Conservation (phyloP, 64 coral and sea anemone species). For the Porites lutea region DNA sequence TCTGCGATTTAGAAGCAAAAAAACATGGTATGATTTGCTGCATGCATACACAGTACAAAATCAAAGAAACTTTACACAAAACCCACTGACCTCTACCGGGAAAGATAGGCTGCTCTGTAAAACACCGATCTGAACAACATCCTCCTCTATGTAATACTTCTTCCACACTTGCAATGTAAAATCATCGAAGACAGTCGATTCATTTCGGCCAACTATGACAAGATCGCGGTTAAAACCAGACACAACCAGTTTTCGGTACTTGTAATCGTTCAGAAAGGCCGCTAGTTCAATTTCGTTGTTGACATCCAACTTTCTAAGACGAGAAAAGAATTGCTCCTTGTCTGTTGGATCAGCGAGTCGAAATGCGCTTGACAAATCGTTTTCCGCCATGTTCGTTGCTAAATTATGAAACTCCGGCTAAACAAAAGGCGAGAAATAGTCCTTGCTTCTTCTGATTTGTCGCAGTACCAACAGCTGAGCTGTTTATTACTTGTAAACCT, state of each 20-base stretch:
- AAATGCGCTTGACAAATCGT: slow-evolving; percentile 73
- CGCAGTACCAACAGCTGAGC: not conserved
- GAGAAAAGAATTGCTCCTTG: slow-evolving; percentile 79
- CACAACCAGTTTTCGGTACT: slow-evolving; percentile 80
- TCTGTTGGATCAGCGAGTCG: slow-evolving; percentile 65
- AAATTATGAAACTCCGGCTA: not conserved
- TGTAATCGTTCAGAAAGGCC: slow-evolving; percentile 79
- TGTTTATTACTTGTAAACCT: not conserved
- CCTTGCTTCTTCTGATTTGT: not conserved
- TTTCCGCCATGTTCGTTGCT: slow-evolving; percentile 46
- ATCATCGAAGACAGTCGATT: slow-evolving; percentile 88
- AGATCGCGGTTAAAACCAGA: slow-evolving; percentile 83
- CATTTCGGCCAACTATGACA: slow-evolving; percentile 77
- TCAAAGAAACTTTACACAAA: not conserved
- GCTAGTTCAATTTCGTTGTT: slow-evolving; percentile 57
- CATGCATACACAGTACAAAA: too few relatives aligned
- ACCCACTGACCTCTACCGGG: slow-evolving; percentile 82
- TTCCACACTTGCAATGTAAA: slow-evolving; percentile 89
- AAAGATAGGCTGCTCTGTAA: slow-evolving; percentile 87
- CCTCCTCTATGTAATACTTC: slow-evolving; percentile 91
- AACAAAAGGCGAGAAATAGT: not conserved
- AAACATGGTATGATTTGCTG: too few relatives aligned
- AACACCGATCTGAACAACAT: slow-evolving; percentile 89
- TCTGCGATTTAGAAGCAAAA: too few relatives aligned
- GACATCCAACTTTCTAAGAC: slow-evolving; percentile 80